These are phyloP conservation scores for Theonella swinhoei DNA, from an alignment of 37 sponge, comb jelly and placozoan genomes.

Conservation along the genomic window DNA sequence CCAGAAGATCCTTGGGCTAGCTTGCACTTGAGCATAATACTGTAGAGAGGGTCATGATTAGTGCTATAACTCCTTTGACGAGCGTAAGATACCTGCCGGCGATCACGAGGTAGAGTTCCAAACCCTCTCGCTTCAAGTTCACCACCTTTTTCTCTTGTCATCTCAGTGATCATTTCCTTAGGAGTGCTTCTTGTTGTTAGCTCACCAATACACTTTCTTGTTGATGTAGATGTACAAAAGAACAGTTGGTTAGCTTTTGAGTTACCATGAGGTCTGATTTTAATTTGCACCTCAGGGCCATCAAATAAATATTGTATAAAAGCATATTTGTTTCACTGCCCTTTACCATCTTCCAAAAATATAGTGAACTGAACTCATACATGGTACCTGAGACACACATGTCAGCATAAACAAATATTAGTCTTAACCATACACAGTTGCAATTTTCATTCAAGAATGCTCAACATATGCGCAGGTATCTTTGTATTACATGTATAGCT, in stretches of 20 bases:
- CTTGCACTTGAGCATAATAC: constrained; percentile 49
- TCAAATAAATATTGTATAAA: constrained; percentile 31
- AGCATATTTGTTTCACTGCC: constrained; percentile 27
- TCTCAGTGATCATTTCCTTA: not conserved
- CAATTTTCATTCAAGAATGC: no score
- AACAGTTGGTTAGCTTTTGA: not conserved
- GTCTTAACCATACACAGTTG: no score
- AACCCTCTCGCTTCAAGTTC: constrained; percentile 14
- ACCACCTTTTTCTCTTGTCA: constrained; percentile 24
- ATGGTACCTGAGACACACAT: no score
- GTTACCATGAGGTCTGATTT: constrained; percentile 27
- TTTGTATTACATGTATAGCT: no score
- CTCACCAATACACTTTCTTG: not conserved
- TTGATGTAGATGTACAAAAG: constrained; percentile 12
- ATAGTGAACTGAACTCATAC: no score
- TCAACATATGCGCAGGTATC: no score
- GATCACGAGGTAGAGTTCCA: not conserved
- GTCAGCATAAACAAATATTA: no score
- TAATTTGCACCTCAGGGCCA: constrained; percentile 18
- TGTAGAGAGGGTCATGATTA: constrained; percentile 30
- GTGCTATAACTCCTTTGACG: not conserved
- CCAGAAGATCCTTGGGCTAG: constrained; percentile 3
- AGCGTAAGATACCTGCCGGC: constrained; percentile 4
- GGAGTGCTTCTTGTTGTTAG: constrained; percentile 16
- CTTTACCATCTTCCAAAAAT: no score